Evolutionary conservation across 1,140 invertebrate species (phyloP), one percentile per base, ranked within the genome.

Genomic region (Drosophila biarmipes): DNA sequence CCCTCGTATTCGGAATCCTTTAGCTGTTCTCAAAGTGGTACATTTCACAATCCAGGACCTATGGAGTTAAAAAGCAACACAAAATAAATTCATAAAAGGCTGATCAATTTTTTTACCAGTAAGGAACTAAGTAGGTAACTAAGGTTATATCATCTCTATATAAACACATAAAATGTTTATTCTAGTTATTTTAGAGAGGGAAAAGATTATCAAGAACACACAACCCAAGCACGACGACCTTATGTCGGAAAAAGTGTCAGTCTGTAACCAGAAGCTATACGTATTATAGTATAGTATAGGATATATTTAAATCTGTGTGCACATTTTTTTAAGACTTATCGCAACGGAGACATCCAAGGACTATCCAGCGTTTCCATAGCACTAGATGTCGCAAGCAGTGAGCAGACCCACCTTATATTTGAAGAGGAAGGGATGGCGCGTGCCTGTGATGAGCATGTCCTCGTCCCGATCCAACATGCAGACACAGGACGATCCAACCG

Each of bases 401-500:
- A 99, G 94, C 59, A 94, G 94, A 1, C 97, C 98, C 55, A 97
- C 94, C 93, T 97, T 98, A 80, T 98, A 99, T 85, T 96, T 96
- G 21, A 95, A 95, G 6, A 95, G 93, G 91, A 98, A 98, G 1
- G 98, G 97, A 94, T 99, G 97, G 74, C 98, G 93, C 2, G 95
- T 96, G 3, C 98, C 98, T 0, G 95, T 96, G 49, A 96, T 95
- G 66, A 96, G 92, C 96, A 99, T 99, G 91, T 99, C 98, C 93
- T 99, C 98, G 91, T 98, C 97, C 67, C 98, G 93, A 92, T 99
- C 97, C 37, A 99, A 85, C 95, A 97, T 97, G 58, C 96, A 96
- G 19, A 94, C 0, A 99, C 95, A 6, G 98, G 97, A 73, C 94
- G 94, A 29, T 94, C 93, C 6, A 96, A 93, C 80, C 96, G 97